Percentiles rank a stretch among this genome's conserved stretches.
phyloP scores from a whole-genome alignment of 53 echinoderm and acorn worm genomes.

The Holothuria scabra region DNA sequence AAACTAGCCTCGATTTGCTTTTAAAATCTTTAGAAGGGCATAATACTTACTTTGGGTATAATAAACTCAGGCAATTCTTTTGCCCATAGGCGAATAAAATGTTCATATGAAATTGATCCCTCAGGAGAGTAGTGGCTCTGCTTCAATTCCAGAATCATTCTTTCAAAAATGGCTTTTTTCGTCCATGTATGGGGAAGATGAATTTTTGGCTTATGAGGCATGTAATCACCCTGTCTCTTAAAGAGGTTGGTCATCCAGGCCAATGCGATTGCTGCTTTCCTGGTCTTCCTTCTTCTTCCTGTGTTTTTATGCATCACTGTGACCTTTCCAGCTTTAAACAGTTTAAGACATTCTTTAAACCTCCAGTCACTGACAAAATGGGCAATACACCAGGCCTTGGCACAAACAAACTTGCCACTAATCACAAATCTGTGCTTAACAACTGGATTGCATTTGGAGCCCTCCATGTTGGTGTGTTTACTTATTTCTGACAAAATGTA shows the following conservation, averaged over 20 bases:
- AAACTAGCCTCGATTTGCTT: too few relatives aligned
- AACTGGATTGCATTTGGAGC: too few relatives aligned
- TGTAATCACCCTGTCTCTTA: constrained; percentile 27
- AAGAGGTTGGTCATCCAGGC: constrained; percentile 19
- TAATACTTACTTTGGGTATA: constrained; percentile 7
- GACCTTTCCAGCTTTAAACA: not conserved
- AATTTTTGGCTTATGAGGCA: constrained; percentile 5
- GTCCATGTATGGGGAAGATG: constrained; percentile 28
- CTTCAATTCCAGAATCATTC: constrained; percentile 5
- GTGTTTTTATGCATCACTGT: not conserved
- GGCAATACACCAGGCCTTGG: not conserved
- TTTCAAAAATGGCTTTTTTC: not conserved
- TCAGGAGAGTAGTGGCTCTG: not conserved
- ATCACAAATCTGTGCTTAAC: too few relatives aligned
- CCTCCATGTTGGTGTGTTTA: too few relatives aligned
- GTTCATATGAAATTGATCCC: constrained; percentile 6
- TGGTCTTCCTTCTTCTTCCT: not conserved
- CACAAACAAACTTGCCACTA: too few relatives aligned
- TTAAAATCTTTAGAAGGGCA: too few relatives aligned
- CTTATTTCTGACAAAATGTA: too few relatives aligned
- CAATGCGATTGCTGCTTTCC: not conserved
- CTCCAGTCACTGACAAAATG: constrained; percentile 24
- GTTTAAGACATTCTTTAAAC: not conserved
- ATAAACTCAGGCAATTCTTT: not conserved
- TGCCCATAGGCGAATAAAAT: not conserved